Base-by-base conservation (phyloP, 2,113 vertebrate genomes). In the Helogale parvula region DNA sequence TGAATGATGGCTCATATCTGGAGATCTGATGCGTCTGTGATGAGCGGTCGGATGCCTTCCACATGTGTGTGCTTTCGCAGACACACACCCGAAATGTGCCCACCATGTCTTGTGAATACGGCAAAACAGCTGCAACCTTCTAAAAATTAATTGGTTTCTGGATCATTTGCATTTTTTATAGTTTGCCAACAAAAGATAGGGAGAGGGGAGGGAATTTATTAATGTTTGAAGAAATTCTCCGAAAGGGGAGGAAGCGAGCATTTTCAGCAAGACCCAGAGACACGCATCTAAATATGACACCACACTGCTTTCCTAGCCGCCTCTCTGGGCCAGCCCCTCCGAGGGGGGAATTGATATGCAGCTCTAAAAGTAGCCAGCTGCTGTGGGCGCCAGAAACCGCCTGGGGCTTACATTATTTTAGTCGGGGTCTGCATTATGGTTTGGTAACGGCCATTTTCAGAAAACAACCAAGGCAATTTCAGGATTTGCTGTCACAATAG, bases 101-200 rank as follows among this genome's bases (percentile, higher is more conserved):
- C 94, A 38, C 97, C 92, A 89, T 50, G 97, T 95, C 98, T 98
- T 96, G 86, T 97, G 98, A 98, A 98, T 92, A 96, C 93, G 88
- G 93, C 96, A 93, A 97, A 98, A 93, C 98, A 98, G 98, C 98
- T 98, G 98, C 98, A 98, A 97, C 98, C 97, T 98, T 98, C 98
- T 97, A 97, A 97, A 98, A 98, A 98, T 98, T 98, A 97, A 98
- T 98, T 98, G 97, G 97, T 98, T 99, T 98, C 98, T 96, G 96
- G 97, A 96, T 98, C 97, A 98, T 98, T 98, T 98, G 98, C 98
- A 98, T 98, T 98, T 98, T 98, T 98, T 98, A 98, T 96, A 96
- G 98, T 98, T 98, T 98, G 98, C 98, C 98, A 98, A 98, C 98
- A 98, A 98, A 98, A 98, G 98, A 98, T 92, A 95, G 97, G 97